Conservation (phyloP, 2,113 vertebrate species). For the Misgurnus mizolepis region DNA sequence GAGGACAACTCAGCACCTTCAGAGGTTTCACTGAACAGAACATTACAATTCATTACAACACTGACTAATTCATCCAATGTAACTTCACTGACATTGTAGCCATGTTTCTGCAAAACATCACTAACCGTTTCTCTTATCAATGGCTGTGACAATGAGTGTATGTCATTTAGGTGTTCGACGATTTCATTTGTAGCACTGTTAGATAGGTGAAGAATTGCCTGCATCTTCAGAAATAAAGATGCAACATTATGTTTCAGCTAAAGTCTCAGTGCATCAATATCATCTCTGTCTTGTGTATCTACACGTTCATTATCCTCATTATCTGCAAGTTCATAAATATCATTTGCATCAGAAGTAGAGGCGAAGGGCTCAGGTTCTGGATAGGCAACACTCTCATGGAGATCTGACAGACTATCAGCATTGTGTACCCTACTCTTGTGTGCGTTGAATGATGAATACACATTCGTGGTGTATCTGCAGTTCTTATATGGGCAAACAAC, state of each 20-base stretch:
- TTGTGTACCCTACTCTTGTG: conserved; percentile 11
- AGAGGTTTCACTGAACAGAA: conserved; percentile 21
- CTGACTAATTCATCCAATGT: conserved; percentile 17
- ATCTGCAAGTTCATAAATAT: background rate
- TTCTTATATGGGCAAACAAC: conserved; percentile 9
- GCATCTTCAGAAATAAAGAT: conserved; percentile 4
- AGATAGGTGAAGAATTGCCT: conserved; percentile 11
- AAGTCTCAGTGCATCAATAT: conserved; percentile 10
- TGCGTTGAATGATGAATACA: conserved; percentile 15
- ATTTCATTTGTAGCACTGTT: background rate
- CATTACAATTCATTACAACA: conserved; percentile 34
- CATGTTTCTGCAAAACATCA: conserved; percentile 27
- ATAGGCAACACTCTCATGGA: background rate
- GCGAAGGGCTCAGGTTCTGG: background rate
- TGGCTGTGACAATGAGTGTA: background rate
- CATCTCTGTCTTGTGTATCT: background rate
- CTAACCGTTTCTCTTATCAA: background rate
- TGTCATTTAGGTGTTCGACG: background rate
- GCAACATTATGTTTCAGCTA: conserved; percentile 4
- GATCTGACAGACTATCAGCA: background rate
- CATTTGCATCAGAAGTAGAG: background rate
- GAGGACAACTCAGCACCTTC: conserved; percentile 18
- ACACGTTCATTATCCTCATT: background rate
- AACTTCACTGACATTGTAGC: background rate
- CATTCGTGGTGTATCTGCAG: conserved; percentile 14